These are phyloP conservation scores for Leuciscus waleckii DNA, from an alignment of 2,797 vertebrate species.

Conservation along the genomic window DNA sequence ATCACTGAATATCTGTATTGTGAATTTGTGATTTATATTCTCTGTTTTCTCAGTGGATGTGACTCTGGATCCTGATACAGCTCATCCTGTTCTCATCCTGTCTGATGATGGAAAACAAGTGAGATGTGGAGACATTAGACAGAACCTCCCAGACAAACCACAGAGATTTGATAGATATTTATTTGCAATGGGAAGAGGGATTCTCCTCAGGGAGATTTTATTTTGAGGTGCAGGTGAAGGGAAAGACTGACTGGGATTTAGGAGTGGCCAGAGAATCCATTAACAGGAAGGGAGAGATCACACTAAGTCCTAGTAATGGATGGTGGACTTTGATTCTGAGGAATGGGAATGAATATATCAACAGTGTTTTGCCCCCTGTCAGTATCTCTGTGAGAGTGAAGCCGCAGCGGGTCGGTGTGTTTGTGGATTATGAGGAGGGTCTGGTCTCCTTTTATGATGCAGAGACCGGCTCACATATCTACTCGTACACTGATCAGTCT, in stretches of 20 bases:
- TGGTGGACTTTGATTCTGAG: conserved; percentile 45
- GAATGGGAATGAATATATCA: too few species aligned
- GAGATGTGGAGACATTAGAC: rapidly evolving
- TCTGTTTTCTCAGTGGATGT: conserved; percentile 4
- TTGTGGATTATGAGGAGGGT: conserved; percentile 13
- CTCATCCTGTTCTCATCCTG: rapidly evolving
- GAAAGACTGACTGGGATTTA: conserved; percentile 5
- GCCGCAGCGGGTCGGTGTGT: too few species aligned
- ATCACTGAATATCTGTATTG: too few species aligned
- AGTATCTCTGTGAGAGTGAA: too few species aligned
- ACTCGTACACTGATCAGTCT: background rate
- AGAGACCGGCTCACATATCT: background rate
- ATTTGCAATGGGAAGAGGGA: conserved; percentile 7
- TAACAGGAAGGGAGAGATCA: conserved; percentile 9
- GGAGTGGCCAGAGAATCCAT: conserved; percentile 1
- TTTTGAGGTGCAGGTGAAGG: conserved; percentile 17
- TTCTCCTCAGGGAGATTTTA: conserved; percentile 49
- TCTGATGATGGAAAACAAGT: background rate
- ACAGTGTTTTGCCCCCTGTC: too few species aligned
- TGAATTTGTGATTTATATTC: too few species aligned
- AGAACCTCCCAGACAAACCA: background rate
- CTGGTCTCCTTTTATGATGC: conserved; percentile 3
- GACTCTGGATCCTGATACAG: conserved; percentile 17
- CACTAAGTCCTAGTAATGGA: background rate
- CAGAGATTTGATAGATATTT: background rate